Evolutionary conservation across 2,113 vertebrate species (phyloP).

Genomic region (Casuarius casuarius): DNA sequence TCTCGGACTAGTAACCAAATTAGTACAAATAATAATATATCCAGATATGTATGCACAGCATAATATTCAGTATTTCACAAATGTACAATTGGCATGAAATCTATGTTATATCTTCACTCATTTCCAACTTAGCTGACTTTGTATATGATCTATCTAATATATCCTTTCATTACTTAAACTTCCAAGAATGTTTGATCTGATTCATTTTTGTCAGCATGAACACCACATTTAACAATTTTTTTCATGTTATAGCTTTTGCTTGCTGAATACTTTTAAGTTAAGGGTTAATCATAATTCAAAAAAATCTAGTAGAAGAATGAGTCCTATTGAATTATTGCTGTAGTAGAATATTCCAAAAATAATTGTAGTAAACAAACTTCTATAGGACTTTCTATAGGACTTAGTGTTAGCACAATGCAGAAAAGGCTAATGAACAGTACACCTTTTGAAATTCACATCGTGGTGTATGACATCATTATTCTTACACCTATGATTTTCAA

Average conservation of each 20-base stretch:
- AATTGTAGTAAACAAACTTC: neutral
- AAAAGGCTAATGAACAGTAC: neutral
- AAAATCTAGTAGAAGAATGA: neutral
- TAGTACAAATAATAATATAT: neutral
- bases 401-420: neutral
- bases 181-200: neutral
- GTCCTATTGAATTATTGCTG: accelerated
- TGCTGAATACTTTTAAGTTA: neutral
- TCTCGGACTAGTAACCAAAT: neutral
- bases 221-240: neutral
- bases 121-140: neutral
- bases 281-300: neutral
- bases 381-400: neutral
- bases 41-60: neutral
- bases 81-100: neutral
- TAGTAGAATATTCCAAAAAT: neutral
- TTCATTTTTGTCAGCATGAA: neutral
- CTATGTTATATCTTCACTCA: neutral
- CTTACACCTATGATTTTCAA: neutral
- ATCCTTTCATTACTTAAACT: neutral
- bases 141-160: neutral
- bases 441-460: neutral
- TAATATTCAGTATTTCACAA: neutral
- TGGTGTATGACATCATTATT: neutral
- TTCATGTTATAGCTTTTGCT: neutral